Evolutionary conservation across 2,797 vertebrate species (phyloP).

Genomic region (Amphiprion clarkii): DNA sequence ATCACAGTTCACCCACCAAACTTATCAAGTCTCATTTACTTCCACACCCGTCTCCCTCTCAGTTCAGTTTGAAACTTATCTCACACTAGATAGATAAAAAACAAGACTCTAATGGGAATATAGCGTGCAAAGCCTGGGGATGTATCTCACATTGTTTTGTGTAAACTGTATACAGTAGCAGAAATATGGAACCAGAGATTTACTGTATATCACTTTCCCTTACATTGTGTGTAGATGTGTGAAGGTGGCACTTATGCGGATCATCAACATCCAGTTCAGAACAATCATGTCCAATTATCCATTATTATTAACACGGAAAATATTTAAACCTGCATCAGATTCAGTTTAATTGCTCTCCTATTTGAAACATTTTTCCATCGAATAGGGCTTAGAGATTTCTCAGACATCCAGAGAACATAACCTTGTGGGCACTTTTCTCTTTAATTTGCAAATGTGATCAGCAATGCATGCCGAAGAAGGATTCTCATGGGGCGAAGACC

Average conservation of each 20-base stretch:
- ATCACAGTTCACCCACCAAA: constrained; percentile 28
- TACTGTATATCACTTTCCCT: neutral
- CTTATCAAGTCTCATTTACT: constrained; percentile 31
- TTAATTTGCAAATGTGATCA: constrained; percentile 7
- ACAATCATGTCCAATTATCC: neutral
- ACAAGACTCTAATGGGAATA: neutral
- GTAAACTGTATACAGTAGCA: neutral
- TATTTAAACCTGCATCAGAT: constrained; percentile 5
- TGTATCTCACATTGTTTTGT: neutral
- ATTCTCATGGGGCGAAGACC: constrained; percentile 9
- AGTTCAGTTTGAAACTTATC: constrained; percentile 12
- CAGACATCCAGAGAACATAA: constrained; percentile 13
- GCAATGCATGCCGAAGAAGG: neutral
- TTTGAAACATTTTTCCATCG: neutral
- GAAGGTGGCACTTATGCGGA: neutral
- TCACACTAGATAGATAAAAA: constrained; percentile 3
- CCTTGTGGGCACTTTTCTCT: neutral
- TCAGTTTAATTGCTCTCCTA: neutral
- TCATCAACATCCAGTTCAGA: neutral
- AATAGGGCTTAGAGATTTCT: constrained; percentile 5
- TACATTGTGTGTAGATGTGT: neutral
- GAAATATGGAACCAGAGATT: neutral
- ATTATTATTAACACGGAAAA: constrained; percentile 1
- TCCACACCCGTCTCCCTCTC: neutral
- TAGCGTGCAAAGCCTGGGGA: neutral